Conservation (phyloP, 2,888 invertebrate genomes). For the Villa cingulata region DNA sequence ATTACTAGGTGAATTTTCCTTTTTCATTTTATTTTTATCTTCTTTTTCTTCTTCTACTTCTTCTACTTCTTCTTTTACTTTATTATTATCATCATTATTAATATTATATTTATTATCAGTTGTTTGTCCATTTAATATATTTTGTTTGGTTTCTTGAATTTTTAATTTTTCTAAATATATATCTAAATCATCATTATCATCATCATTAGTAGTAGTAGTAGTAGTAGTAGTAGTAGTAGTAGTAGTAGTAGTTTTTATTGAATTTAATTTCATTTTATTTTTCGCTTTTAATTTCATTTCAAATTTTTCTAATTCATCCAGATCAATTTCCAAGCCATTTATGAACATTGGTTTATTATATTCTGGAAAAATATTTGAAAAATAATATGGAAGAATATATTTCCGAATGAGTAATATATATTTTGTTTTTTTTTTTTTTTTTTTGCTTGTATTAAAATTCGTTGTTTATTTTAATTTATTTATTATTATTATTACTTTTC, state of each 20-base stretch:
- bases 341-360: conserved; percentile 30
- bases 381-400: conserved; percentile 3
- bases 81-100: neutral
- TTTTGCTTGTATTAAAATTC: too few species aligned
- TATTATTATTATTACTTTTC: too few species aligned
- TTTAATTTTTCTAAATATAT: conserved; percentile 32
- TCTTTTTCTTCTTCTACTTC: too few species aligned
- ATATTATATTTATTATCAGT: neutral
- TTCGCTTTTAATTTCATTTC: conserved; percentile 30
- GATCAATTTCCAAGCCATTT: conserved; percentile 37
- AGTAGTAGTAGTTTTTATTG: neutral
- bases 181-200: conserved; percentile 30
- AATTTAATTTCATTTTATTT: conserved; percentile 11
- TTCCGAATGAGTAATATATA: neutral
- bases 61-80: too few species aligned
- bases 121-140: neutral
- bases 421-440: too few species aligned
- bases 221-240: too few species aligned
- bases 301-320: conserved; percentile 33
- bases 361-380: conserved; percentile 34
- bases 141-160: conserved; percentile 18
- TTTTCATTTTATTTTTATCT: too few species aligned
- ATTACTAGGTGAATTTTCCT: neutral
- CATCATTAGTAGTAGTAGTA: too few species aligned
- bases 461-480: too few species aligned